Evolutionary conservation across 2,888 invertebrate species (phyloP).

Genomic region (Ctena decussata): DNA sequence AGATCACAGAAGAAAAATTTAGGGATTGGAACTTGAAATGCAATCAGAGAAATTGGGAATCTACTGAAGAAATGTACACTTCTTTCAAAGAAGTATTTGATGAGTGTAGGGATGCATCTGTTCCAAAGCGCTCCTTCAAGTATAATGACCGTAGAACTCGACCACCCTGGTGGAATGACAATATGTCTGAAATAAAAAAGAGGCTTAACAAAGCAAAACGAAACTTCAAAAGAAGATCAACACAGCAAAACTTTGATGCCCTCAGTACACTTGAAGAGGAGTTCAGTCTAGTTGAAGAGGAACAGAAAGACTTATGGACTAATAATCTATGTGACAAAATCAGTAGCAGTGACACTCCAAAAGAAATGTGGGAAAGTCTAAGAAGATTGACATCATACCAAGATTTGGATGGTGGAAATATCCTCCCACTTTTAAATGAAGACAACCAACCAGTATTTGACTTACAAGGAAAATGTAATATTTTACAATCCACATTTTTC

Average conservation of each 20-base stretch:
- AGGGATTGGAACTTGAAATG: neutral
- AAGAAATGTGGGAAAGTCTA: neutral
- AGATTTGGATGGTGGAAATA: neutral
- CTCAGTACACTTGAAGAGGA: neutral
- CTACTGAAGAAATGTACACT: neutral
- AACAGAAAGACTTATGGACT: neutral
- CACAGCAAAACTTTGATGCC: neutral
- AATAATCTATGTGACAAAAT: neutral
- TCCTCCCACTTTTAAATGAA: neutral
- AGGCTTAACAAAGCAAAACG: neutral
- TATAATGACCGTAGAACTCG: neutral
- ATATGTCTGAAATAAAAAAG: neutral
- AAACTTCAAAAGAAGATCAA: neutral
- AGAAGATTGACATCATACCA: neutral
- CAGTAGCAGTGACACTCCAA: neutral
- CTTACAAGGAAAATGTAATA: neutral
- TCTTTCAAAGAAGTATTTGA: neutral
- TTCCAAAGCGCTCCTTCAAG: neutral
- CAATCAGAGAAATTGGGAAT: neutral
- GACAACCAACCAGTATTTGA: neutral
- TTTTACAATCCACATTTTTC: neutral
- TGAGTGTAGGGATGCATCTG: neutral
- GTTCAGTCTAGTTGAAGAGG: neutral
- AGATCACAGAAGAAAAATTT: neutral
- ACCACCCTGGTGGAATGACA: neutral